Evolutionary conservation across 2,113 vertebrate species (phyloP), one percentile per base, ranked within the genome.

Genomic region (Gallinago paraguaiae): DNA sequence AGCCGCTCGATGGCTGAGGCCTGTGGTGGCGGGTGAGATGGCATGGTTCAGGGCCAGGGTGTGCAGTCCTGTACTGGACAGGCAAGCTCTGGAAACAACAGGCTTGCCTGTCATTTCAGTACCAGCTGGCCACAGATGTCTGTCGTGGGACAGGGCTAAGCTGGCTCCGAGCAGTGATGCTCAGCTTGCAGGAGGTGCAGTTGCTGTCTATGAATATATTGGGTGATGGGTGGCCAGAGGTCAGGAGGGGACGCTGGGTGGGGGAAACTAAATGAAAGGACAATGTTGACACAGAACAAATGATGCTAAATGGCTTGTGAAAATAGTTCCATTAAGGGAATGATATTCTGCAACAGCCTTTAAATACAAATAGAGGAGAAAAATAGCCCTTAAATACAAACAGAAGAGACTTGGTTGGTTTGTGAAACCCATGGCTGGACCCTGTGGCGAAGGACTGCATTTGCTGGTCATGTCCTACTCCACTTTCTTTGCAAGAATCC

Each of bases 301-400:
- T 95, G 84, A 94, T 87, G 92, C 78, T 93, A 96, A 96, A 94
- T 87, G 82, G 74, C 78, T 87, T 96, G 95, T 94, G 92, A 89
- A 95, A 95, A 79, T 22, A 95, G 84, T 51, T 41, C 90, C 95
- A 93, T 96, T 95, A 93, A 75, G 84, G 46, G 75, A 85, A 83
- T 43, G 9, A 46, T 95, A 63, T 82, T 89, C 93, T 87, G 84
- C 87, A 96, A 87, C 51, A 48, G 84, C 33, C 41, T 81, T 83
- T 89, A 94, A 80, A 89, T 69, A 89, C 84, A 86, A 94, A 76
- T 64, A 86, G 71, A n/a, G 25, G 68, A 86, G 89, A 70, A 59
- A 95, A 96, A 88, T 53, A 89, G 74, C 41, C 53, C 82, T 92
- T 71, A 88, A 95, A 77, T 83, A 80, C 83, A 86, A 92, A 86